These are phyloP conservation scores for Distichodus sexfasciatus DNA, from an alignment of 2,797 vertebrate species.

Conservation along the genomic window DNA sequence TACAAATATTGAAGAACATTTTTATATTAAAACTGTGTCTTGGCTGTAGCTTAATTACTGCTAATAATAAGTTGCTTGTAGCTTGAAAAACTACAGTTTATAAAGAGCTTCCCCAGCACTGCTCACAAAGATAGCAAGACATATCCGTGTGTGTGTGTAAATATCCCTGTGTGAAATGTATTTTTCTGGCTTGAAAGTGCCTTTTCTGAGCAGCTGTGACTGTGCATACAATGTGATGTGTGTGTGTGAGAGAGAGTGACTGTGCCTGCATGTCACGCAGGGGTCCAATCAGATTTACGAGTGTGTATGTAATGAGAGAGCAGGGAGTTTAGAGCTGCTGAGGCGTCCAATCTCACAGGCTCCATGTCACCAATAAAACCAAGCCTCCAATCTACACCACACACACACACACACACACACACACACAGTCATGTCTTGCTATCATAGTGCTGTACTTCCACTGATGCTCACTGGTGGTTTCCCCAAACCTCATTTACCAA, in stretches of 20 bases:
- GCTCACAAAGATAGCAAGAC: no score
- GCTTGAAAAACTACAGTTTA: no score
- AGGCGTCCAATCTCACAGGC: slow-evolving; percentile 27
- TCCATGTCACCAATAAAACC: slow-evolving; percentile 27
- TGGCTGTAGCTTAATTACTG: no score
- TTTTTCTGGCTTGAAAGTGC: no score
- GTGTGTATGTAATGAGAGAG: slow-evolving; percentile 33
- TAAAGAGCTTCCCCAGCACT: no score
- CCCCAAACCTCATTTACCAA: no score
- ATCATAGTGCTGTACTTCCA: neutral
- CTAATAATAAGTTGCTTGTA: no score
- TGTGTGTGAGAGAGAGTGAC: slow-evolving; percentile 29
- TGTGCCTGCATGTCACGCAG: slow-evolving; percentile 61
- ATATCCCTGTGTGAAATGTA: no score
- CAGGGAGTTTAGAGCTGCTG: slow-evolving; percentile 16
- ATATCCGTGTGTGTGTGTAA: no score
- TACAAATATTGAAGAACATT: no score
- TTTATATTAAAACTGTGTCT: no score
- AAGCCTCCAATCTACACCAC: slow-evolving; percentile 52
- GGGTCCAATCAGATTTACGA: slow-evolving; percentile 62
- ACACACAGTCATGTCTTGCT: neutral
- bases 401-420: slow-evolving; percentile 12
- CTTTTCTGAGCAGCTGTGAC: slow-evolving; percentile 6
- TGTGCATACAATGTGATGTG: slow-evolving; percentile 7
- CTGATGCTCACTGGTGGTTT: no score